Evolutionary conservation across 2,888 invertebrate genomes (phyloP).

Genomic region (Tachina lurida): DNA sequence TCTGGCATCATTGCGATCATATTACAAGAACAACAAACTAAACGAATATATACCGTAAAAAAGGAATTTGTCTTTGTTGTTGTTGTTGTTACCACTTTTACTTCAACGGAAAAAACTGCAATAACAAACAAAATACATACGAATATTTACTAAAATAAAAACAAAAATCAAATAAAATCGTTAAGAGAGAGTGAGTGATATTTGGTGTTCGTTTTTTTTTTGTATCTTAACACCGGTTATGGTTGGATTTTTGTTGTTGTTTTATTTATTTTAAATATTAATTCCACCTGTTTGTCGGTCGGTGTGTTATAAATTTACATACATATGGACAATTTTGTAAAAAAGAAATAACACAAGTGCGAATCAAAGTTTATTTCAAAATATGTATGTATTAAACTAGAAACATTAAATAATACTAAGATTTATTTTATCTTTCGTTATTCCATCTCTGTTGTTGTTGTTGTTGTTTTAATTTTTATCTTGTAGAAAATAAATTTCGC

Average conservation of each 20-base stretch:
- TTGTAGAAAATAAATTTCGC: slow-evolving; percentile 61
- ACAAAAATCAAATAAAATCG: slow-evolving; percentile 49
- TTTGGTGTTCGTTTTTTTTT: slow-evolving; percentile 12
- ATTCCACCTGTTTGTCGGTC: slow-evolving; percentile 27
- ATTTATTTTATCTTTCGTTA: slow-evolving; percentile 31
- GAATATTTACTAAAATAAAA: slow-evolving; percentile 33
- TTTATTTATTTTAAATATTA: slow-evolving; percentile 3
- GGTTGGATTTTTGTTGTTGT: slow-evolving; percentile 22
- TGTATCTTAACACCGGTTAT: slow-evolving; percentile 56
- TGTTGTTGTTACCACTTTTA: slow-evolving; percentile 77
- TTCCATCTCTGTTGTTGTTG: slow-evolving; percentile 21
- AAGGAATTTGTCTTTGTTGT: slow-evolving; percentile 31
- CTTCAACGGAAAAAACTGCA: slow-evolving; percentile 73
- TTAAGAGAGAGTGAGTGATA: slow-evolving; percentile 59
- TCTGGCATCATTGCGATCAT: slow-evolving; percentile 37
- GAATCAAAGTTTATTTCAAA: slow-evolving; percentile 8
- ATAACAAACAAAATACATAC: slow-evolving; percentile 21
- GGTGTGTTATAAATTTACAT: slow-evolving; percentile 37
- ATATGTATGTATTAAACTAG: slow-evolving; percentile 8
- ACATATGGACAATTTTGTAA: slow-evolving; percentile 42
- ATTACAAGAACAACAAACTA: slow-evolving; percentile 24
- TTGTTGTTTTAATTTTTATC: slow-evolving; percentile 14
- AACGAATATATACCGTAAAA: slow-evolving; percentile 48
- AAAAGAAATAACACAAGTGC: slow-evolving; percentile 1
- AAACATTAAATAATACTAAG: slow-evolving; percentile 63